Base-by-base conservation (phyloP, 1,140 invertebrate genomes). In the Zaprionus africanus region DNA sequence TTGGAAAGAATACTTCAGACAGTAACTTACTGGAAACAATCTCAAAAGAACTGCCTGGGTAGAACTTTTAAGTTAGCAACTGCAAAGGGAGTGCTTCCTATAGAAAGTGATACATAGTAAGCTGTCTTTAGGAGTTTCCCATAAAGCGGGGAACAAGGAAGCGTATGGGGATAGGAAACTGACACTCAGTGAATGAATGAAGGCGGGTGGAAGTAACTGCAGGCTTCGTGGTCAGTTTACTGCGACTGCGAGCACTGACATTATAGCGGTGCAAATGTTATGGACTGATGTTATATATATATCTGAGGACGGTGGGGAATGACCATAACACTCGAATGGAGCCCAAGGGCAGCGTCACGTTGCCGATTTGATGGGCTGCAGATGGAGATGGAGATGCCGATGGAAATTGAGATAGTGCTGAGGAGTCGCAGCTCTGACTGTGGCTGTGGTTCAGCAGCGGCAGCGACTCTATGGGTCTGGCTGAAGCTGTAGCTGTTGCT, bases 221-320 rank as follows among this genome's bases (percentile, higher is more conserved):
- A 75, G 66, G 46, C 57, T 36, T 31, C 28, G 72, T 74, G 72
- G 74, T 62, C 66, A 69, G 74, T 78, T 81, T 81, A 88, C 75
- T 71, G 77, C 81, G 43, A 2, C 38, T 6, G 38, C 46, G 46
- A 49, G 11, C 1, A 51, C 19, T 24, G 12, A 13, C 74, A 88
- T 88, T 88, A 90, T 90, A 90, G 81, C 83, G 85, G 84, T 84
- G 84, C 74, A 88, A 87, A 87, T 87, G 81, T 87, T 87, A 88
- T 81, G 81, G 59, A 74, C 71, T 61, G 68, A 53, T 41, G n/a
- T 58, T 66, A 67, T 77, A 77, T 71, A 66, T 41, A 51, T 2
- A 11, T 31, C 1, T 31, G 49, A 34, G 54, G 63, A 66, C 17
- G 17, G 54, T 38, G 31, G n/a, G 62, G 76, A 79, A 59, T 68